These are phyloP conservation scores for Agonopterix alstromeriana DNA, from an alignment of 2,888 invertebrate species.

Conservation along the genomic window DNA sequence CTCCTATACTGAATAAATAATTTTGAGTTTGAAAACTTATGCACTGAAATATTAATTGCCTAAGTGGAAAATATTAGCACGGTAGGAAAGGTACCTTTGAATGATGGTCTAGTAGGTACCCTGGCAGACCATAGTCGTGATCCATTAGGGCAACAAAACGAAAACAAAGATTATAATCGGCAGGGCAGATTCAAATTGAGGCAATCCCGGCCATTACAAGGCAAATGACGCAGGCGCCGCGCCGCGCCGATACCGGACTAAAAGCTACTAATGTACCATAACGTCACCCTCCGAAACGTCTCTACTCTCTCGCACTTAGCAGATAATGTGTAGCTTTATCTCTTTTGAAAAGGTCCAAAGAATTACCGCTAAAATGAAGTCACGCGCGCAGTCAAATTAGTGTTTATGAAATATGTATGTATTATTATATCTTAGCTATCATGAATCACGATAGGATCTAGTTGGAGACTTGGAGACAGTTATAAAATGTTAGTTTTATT, in stretches of 20 bases:
- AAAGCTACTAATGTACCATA: slow-evolving; percentile 59
- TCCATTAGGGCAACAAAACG: slow-evolving; percentile 43
- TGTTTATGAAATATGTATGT: slow-evolving; percentile 14
- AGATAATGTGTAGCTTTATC: slow-evolving; percentile 20
- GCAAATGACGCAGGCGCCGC: slow-evolving; percentile 51
- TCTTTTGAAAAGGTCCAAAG: slow-evolving; percentile 33
- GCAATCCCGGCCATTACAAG: slow-evolving; percentile 57
- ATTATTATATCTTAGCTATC: too few species aligned
- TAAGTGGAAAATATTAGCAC: too few species aligned
- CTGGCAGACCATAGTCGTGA: slow-evolving; percentile 11
- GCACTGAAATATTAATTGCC: neutral
- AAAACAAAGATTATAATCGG: slow-evolving; percentile 33
- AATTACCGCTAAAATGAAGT: slow-evolving; percentile 45
- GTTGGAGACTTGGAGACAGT: too few species aligned
- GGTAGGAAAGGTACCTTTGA: too few species aligned
- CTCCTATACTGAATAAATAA: too few species aligned
- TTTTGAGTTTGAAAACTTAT: too few species aligned
- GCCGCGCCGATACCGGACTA: slow-evolving; percentile 39
- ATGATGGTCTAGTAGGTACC: too few species aligned
- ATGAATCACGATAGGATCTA: neutral
- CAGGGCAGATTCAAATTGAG: slow-evolving; percentile 55
- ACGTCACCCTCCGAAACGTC: slow-evolving; percentile 31
- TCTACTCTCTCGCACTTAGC: slow-evolving; percentile 27
- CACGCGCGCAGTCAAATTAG: slow-evolving; percentile 53
- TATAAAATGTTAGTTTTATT: too few species aligned